Percentiles rank a stretch among this genome's conserved stretches.
phyloP scores from a whole-genome alignment of 2,888 invertebrate species.

The Globia sparganii region DNA sequence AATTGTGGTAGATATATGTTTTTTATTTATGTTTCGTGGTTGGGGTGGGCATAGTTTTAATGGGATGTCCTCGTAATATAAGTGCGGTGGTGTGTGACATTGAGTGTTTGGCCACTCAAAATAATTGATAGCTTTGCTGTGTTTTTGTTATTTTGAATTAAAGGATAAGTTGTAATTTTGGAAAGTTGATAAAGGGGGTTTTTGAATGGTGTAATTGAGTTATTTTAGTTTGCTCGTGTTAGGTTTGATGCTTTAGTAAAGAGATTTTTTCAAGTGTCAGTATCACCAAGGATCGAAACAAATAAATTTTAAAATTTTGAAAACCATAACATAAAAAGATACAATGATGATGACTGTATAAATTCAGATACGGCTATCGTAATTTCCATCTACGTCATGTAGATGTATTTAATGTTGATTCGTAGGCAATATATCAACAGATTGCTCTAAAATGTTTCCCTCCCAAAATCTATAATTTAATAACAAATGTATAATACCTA shows the following conservation, averaged over 20 bases:
- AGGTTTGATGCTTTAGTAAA: neutral
- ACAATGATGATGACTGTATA: neutral
- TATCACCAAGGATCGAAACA: neutral
- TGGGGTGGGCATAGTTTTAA: slow-evolving; percentile 71
- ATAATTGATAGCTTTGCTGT: slow-evolving; percentile 74
- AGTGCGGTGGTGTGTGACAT: slow-evolving; percentile 67
- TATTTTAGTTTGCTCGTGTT: slow-evolving; percentile 2
- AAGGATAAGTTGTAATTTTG: slow-evolving; percentile 51
- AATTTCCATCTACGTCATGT: neutral
- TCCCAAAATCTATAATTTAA: slow-evolving; percentile 33
- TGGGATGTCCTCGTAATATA: slow-evolving; percentile 63
- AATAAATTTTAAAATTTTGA: neutral
- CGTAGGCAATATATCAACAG: neutral
- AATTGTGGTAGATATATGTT: slow-evolving; percentile 74
- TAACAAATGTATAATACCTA: slow-evolving; percentile 47
- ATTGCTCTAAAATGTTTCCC: neutral
- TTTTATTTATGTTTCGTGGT: slow-evolving; percentile 71
- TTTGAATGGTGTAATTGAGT: slow-evolving; percentile 14
- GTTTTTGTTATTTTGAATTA: slow-evolving; percentile 55
- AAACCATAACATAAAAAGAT: neutral
- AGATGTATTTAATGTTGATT: neutral
- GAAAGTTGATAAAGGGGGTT: slow-evolving; percentile 11
- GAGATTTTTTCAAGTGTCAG: neutral
- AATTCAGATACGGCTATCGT: neutral
- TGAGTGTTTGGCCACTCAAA: slow-evolving; percentile 71